These are phyloP conservation scores for Coptotermes formosanus DNA, from an alignment of 1,140 invertebrate genomes.

Conservation along the genomic window DNA sequence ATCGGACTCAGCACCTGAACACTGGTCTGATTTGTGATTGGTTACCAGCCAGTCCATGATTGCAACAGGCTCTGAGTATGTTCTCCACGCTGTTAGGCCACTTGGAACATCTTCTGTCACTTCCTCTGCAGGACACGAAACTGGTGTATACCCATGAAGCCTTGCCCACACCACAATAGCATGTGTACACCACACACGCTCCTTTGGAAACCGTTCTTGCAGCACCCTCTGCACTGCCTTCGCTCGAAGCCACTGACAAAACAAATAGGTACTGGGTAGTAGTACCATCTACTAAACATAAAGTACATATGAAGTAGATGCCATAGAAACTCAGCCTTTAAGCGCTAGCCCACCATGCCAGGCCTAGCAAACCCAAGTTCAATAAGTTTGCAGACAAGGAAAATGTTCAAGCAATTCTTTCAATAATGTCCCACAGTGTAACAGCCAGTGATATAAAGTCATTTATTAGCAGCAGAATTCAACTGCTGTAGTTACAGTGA, in stretches of 20 bases:
- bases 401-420: too few relatives aligned
- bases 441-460: too few relatives aligned
- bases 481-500: too few relatives aligned
- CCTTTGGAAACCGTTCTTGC: constrained; percentile 34
- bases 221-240: constrained; percentile 39
- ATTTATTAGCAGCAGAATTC: too few relatives aligned
- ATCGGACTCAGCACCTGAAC: background rate
- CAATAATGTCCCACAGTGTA: too few relatives aligned
- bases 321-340: too few relatives aligned
- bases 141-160: constrained; percentile 42
- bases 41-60: constrained; percentile 22
- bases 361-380: too few relatives aligned
- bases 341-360: too few relatives aligned
- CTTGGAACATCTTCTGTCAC: background rate
- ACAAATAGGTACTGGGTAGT: too few relatives aligned
- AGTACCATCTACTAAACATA: too few relatives aligned
- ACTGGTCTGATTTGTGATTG: background rate
- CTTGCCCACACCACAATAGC: constrained; percentile 45
- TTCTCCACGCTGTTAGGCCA: background rate
- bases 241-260: constrained; percentile 45
- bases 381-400: too few relatives aligned
- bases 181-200: constrained; percentile 44
- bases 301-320: too few relatives aligned
- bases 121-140: background rate
- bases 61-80: constrained; percentile 17